A percentile compares a stretch with the other conserved stretches of the same genome.
phyloP scores from a whole-genome alignment of 30 jellyfish, hydroid and myxozoan genomes.

The Aurelia sp. region DNA sequence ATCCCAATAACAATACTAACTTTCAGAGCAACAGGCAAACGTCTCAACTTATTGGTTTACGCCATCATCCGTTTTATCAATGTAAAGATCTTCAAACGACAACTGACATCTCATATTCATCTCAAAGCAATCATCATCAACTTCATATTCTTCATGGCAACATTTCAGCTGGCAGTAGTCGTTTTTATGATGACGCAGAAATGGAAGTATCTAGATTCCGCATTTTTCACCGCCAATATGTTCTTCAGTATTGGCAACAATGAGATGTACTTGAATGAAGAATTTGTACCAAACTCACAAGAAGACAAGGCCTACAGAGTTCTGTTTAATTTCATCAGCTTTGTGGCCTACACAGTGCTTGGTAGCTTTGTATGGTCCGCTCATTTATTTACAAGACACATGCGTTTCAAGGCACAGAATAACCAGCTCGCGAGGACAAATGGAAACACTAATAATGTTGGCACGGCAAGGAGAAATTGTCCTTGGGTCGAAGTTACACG shows the following conservation, averaged over 20 bases:
- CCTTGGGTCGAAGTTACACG: conserved; percentile 98
- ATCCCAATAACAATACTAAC: conserved; percentile 88
- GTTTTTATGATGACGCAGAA: conserved; percentile 85
- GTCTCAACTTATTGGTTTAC: conserved; percentile 85
- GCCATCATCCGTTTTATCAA: conserved; percentile 89
- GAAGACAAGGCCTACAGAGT: conserved; percentile 82
- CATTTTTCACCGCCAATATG: conserved; percentile 74
- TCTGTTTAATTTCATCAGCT: conserved; percentile 70
- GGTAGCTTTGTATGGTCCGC: conserved; percentile 96
- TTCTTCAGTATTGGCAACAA: conserved; percentile 91
- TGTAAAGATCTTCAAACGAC: conserved; percentile 90
- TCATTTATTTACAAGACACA: conserved; percentile 96
- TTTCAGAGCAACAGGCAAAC: conserved; percentile 98
- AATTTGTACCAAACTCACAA: conserved; percentile 65
- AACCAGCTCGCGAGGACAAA: conserved; percentile 82
- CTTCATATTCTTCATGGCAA: conserved; percentile 63
- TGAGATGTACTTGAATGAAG: conserved; percentile 68
- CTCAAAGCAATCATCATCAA: conserved; percentile 86
- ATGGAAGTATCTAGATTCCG: conserved; percentile 79
- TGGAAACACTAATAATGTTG: conserved; percentile 63
- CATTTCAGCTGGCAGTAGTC: conserved; percentile 57
- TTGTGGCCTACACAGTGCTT: conserved; percentile 81
- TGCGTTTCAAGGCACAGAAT: conserved; percentile 99
- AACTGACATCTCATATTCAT: conserved; percentile 87
- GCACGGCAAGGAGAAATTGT: conserved; percentile 61